These are phyloP conservation scores for Caenorhabditis drosophilae DNA, from an alignment of 2,888 invertebrate species.

Conservation along the genomic window DNA sequence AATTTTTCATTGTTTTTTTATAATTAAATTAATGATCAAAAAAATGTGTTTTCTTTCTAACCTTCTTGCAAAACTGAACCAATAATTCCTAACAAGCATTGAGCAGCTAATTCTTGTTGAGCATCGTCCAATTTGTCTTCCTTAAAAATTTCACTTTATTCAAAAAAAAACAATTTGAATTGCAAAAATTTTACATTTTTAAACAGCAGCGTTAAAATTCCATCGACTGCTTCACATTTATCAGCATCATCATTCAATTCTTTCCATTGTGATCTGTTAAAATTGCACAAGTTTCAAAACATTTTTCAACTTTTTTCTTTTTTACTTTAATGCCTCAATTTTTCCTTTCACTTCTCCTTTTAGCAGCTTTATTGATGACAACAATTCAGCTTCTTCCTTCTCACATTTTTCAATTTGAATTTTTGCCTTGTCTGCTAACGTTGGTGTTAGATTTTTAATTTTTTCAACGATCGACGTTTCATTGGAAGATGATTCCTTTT, in stretches of 20 bases:
- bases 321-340: conserved; percentile 18
- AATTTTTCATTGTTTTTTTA: background rate
- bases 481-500: no score
- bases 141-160: conserved; percentile 24
- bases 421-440: background rate
- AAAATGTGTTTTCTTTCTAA: background rate
- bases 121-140: conserved; percentile 50
- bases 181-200: conserved; percentile 18
- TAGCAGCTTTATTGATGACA: conserved; percentile 9
- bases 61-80: conserved; percentile 15
- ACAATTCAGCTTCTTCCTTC: conserved; percentile 13
- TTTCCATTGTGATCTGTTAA: conserved; percentile 19
- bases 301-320: background rate
- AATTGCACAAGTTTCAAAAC: background rate
- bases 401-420: conserved; percentile 9
- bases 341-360: conserved; percentile 20
- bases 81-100: conserved; percentile 35
- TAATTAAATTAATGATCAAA: no score
- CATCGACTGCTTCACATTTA: conserved; percentile 38
- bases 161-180: background rate
- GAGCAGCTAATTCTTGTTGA: conserved; percentile 37
- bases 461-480: no score
- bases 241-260: conserved; percentile 36
- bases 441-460: no score
- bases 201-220: conserved; percentile 15